Percentiles rank a stretch among this genome's conserved stretches.
Conservation (phyloP, 2,113 vertebrate genomes). For the Ophiodon elongatus region DNA sequence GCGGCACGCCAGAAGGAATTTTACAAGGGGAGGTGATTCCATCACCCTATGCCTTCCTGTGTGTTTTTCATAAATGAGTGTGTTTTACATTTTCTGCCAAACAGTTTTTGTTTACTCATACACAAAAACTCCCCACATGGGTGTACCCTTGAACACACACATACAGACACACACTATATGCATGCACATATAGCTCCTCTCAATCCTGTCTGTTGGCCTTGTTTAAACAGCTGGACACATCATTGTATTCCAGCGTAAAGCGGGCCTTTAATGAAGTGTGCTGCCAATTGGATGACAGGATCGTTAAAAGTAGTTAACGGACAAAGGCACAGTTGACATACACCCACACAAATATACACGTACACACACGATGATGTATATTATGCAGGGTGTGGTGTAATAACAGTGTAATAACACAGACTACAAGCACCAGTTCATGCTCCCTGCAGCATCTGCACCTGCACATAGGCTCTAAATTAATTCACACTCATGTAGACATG, state of each 20-base stretch:
- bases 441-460: conserved; percentile 20
- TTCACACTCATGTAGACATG: conserved; percentile 11
- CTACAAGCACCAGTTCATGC: conserved; percentile 29
- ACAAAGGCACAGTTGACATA: conserved; percentile 29
- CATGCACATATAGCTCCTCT: background rate
- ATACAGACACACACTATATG: background rate
- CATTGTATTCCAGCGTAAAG: background rate
- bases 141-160: conserved; percentile 1
- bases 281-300: conserved; percentile 30
- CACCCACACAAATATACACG: conserved; percentile 12
- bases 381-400: conserved; percentile 21
- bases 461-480: conserved; percentile 14
- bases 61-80: conserved; percentile 5
- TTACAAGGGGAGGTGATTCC: conserved; percentile 23
- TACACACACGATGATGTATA: conserved; percentile 18
- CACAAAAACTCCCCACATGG: conserved; percentile 17
- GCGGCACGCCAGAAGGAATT: background rate
- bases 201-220: background rate
- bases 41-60: conserved; percentile 11
- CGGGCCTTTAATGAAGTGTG: conserved; percentile 22
- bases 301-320: conserved; percentile 6
- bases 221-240: conserved; percentile 1
- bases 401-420: conserved; percentile 41
- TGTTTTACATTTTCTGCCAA: conserved; percentile 10
- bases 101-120: conserved; percentile 14